These are phyloP conservation scores for Panthera uncia DNA, from an alignment of 2,113 vertebrate genomes.

Conservation along the genomic window DNA sequence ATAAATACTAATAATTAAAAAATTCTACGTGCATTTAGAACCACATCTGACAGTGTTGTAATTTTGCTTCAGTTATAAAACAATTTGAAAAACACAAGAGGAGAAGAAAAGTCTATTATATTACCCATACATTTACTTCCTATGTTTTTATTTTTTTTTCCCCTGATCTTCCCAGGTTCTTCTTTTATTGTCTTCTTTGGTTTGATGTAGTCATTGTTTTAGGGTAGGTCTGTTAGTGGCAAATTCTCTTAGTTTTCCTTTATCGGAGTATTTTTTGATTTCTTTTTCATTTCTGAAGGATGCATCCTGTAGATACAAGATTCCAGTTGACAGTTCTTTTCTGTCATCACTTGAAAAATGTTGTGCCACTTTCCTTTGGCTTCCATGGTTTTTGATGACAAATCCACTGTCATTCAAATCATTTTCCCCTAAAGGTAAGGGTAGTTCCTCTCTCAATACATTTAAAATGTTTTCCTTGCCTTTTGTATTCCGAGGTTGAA, in stretches of 20 bases:
- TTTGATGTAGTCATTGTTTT: background rate
- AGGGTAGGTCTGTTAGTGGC: background rate
- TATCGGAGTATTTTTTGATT: background rate
- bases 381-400: background rate
- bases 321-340: background rate
- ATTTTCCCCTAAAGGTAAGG: background rate
- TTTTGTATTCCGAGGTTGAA: background rate
- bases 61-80: background rate
- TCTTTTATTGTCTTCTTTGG: background rate
- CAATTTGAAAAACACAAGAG: background rate
- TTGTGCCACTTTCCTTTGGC: background rate
- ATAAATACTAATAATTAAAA: background rate
- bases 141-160: background rate
- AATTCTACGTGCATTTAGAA: background rate
- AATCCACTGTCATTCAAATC: background rate
- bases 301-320: background rate
- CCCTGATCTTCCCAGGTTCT: background rate
- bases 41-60: background rate
- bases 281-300: background rate
- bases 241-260: background rate
- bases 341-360: background rate
- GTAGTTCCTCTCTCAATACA: background rate
- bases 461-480: background rate
- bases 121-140: background rate
- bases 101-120: background rate